Conservation (phyloP, 2,797 vertebrate species). For the Carapus acus region DNA sequence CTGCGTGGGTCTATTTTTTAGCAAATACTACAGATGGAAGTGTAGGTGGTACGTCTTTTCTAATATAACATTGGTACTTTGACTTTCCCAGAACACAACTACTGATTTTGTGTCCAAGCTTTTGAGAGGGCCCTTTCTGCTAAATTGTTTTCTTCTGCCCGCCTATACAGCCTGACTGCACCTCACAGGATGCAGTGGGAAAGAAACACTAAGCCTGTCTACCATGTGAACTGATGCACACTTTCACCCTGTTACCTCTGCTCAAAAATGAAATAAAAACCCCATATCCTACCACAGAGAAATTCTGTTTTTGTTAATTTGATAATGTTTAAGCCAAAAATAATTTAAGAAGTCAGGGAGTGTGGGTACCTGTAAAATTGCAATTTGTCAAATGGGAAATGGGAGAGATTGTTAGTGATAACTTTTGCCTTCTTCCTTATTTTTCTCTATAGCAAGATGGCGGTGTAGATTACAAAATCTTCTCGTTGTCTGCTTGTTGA, state of each 20-base stretch:
- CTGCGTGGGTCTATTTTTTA: no score
- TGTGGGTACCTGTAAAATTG: no score
- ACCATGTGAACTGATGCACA: slow-evolving; percentile 49
- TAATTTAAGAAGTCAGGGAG: no score
- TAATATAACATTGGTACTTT: no score
- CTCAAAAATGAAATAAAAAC: slow-evolving; percentile 3
- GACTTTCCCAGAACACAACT: slow-evolving; percentile 5
- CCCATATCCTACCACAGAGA: no score
- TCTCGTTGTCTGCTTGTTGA: slow-evolving; percentile 55
- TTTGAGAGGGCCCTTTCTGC: slow-evolving; percentile 35
- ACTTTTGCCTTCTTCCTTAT: slow-evolving; percentile 17
- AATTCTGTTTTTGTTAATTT: no score
- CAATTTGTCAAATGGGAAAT: no score
- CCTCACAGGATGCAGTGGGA: slow-evolving; percentile 25
- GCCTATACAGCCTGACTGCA: slow-evolving; percentile 25
- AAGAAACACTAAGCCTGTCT: slow-evolving; percentile 51
- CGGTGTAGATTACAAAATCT: slow-evolving; percentile 54
- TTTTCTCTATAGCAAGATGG: slow-evolving; percentile 40
- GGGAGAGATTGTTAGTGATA: slow-evolving; percentile 12
- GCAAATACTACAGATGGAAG: no score
- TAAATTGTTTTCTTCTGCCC: slow-evolving; percentile 36
- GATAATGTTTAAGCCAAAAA: no score
- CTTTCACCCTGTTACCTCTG: slow-evolving; percentile 24
- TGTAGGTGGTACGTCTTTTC: no score
- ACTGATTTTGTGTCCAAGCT: slow-evolving; percentile 23